These are phyloP conservation scores for Leptodactylus fallax DNA, from an alignment of 2,797 vertebrate species.

Conservation along the genomic window DNA sequence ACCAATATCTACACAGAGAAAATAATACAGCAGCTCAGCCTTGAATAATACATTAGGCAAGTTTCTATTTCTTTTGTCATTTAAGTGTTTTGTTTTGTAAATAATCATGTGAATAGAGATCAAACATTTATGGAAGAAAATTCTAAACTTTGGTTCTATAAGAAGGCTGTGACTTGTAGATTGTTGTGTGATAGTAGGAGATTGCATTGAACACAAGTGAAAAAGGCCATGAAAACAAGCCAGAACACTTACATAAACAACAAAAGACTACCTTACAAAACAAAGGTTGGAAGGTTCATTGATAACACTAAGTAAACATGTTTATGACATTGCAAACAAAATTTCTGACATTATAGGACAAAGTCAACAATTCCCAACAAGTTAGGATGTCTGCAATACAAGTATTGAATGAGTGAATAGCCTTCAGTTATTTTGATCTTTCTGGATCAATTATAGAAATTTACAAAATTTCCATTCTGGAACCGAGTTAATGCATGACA, in stretches of 20 bases:
- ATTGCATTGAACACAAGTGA: background rate
- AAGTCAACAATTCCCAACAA: background rate
- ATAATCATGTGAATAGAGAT: slow-evolving; percentile 1
- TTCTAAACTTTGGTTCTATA: background rate
- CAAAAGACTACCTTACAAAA: background rate
- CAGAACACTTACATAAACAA: background rate
- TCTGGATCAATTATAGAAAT: background rate
- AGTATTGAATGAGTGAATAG: background rate
- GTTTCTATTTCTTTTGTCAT: slow-evolving; percentile 19
- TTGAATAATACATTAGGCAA: slow-evolving; percentile 13
- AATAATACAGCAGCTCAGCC: slow-evolving; percentile 13
- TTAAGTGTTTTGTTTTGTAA: slow-evolving; percentile 19
- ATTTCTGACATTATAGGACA: background rate
- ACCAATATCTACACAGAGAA: background rate
- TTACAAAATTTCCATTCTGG: no score
- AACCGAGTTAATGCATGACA: no score
- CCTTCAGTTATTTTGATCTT: background rate
- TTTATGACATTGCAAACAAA: background rate
- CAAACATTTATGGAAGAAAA: background rate
- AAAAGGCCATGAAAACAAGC: background rate
- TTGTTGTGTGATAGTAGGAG: background rate
- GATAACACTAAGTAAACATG: background rate
- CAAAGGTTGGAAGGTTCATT: background rate
- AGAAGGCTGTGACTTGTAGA: slow-evolving; percentile 9
- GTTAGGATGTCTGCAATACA: background rate